Conservation (phyloP, 1,140 invertebrate genomes). For the Oncopeltus fasciatus region DNA sequence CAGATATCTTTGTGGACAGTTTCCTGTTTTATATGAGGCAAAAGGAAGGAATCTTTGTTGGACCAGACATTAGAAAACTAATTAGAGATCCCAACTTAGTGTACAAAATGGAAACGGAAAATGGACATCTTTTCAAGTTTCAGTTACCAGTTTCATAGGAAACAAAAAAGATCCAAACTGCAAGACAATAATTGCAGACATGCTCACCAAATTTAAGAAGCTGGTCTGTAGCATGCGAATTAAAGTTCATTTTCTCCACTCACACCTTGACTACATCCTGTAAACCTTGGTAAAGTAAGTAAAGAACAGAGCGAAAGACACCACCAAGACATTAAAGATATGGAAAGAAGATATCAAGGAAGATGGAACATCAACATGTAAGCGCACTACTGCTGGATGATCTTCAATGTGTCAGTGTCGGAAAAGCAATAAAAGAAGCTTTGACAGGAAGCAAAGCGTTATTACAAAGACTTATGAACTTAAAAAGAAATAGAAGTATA, state of each 20-base stretch:
- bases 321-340: constrained; percentile 28
- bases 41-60: constrained; percentile 21
- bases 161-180: not conserved
- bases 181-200: constrained; percentile 2
- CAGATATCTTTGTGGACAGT: constrained; percentile 26
- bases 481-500: too few relatives aligned
- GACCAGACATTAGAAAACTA: constrained; percentile 27
- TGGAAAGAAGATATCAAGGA: constrained; percentile 28
- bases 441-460: too few relatives aligned
- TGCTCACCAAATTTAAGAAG: constrained; percentile 24
- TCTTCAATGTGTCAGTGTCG: too few relatives aligned
- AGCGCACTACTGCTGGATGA: too few relatives aligned
- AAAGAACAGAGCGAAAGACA: constrained; percentile 30
- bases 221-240: constrained; percentile 26
- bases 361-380: constrained; percentile 25
- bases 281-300: constrained; percentile 28
- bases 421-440: too few relatives aligned
- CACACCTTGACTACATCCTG: constrained; percentile 30
- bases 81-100: constrained; percentile 16
- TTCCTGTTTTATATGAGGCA: constrained; percentile 25
- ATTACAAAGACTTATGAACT: too few relatives aligned
- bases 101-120: constrained; percentile 13
- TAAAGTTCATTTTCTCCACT: constrained; percentile 31
- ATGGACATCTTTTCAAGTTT: constrained; percentile 18
- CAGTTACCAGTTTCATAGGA: not conserved